phyloP scores from a whole-genome alignment of 2,113 vertebrate species.

The Callorhinus ursinus region DNA sequence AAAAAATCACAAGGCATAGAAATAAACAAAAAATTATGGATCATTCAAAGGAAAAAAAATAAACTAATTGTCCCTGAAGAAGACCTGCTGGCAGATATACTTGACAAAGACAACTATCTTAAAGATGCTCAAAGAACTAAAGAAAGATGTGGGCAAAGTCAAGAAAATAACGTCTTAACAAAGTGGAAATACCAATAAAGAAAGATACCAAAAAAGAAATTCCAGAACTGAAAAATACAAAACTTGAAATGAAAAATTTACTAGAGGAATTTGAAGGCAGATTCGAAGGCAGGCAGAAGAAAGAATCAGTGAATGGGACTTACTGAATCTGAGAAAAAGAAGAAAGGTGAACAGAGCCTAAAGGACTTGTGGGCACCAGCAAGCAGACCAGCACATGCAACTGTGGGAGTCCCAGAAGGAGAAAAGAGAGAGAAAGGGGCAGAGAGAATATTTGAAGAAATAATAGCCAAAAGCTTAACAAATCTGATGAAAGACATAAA shows the following conservation, averaged over 20 bases:
- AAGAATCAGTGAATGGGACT: not conserved
- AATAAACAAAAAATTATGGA: not conserved
- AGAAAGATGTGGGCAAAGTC: not conserved
- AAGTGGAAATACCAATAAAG: not conserved
- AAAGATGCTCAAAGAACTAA: not conserved
- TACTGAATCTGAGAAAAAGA: not conserved
- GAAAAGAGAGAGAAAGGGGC: not conserved
- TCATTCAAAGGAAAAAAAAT: not conserved
- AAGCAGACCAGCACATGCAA: not conserved
- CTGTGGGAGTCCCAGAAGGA: not conserved
- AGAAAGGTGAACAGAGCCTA: not conserved
- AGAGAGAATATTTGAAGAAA: not conserved
- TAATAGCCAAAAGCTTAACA: not conserved
- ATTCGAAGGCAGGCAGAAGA: not conserved
- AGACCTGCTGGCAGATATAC: not conserved
- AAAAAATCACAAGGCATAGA: not conserved
- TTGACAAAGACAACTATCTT: not conserved
- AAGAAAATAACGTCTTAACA: not conserved
- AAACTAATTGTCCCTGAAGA: not conserved
- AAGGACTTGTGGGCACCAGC: not conserved
- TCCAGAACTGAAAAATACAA: not conserved
- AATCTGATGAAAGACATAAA: not conserved
- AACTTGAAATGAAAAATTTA: not conserved
- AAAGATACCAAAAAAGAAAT: not conserved
- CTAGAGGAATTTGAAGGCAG: not conserved